Percentiles rank a stretch among this genome's conserved stretches.
Evolutionary conservation across 2,888 invertebrate genomes (phyloP).

Genomic region (Neoitamus cyanurus): DNA sequence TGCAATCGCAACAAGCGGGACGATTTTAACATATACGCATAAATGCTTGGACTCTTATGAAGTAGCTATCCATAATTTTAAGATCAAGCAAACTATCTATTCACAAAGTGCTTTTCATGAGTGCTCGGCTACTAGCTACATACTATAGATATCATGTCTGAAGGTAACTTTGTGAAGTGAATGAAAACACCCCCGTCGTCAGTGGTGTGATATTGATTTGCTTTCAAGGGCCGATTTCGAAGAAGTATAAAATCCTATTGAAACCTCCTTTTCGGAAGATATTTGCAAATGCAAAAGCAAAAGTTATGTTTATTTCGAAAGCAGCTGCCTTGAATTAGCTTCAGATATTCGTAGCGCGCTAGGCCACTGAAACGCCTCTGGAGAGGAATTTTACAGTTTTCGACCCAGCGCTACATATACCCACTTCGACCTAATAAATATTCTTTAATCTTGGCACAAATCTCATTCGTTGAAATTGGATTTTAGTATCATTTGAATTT

Average conservation of each 20-base stretch:
- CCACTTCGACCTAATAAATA: neutral
- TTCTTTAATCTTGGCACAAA: constrained; percentile 5
- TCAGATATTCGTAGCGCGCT: neutral
- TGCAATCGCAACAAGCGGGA: no score
- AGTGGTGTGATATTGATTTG: neutral
- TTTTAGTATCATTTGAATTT: neutral
- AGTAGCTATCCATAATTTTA: neutral
- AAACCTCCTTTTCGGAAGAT: neutral
- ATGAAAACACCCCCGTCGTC: neutral
- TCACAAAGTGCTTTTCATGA: neutral
- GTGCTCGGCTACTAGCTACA: neutral
- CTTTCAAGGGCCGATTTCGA: neutral
- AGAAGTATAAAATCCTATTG: neutral
- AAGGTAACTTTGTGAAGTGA: neutral
- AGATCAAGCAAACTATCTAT: neutral
- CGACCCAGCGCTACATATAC: neutral
- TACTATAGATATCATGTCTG: no score
- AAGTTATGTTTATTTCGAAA: neutral
- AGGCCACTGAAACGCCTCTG: neutral
- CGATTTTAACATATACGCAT: no score
- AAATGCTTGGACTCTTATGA: no score
- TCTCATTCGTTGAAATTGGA: neutral
- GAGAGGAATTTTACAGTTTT: neutral
- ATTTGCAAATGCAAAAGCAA: neutral
- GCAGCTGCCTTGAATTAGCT: neutral